These are phyloP conservation scores for Dendrocopos noguchii DNA, from an alignment of 2,113 vertebrate species.

Conservation along the genomic window DNA sequence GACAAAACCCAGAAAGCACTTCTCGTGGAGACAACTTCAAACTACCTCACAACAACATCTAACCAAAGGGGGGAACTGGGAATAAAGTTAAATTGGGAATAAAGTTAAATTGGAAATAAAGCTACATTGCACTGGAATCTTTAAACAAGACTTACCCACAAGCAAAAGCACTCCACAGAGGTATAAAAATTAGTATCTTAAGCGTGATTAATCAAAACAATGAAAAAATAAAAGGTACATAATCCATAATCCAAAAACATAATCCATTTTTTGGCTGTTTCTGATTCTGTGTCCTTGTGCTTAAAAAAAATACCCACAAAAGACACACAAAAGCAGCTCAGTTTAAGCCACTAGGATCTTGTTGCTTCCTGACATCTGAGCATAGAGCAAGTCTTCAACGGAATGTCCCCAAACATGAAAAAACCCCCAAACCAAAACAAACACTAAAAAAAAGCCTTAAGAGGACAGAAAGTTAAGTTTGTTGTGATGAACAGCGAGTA, in stretches of 20 bases:
- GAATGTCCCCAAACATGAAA: background rate
- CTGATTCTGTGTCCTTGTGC: background rate
- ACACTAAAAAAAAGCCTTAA: background rate
- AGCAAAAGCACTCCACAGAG: background rate
- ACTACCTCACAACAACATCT: background rate
- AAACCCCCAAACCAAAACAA: background rate
- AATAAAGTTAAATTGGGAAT: background rate
- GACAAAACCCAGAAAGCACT: background rate
- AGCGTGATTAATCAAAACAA: background rate
- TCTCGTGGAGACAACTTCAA: background rate
- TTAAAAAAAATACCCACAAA: background rate
- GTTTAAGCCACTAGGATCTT: background rate
- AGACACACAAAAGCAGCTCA: background rate
- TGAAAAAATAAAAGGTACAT: background rate
- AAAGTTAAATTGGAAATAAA: background rate
- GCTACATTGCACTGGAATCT: background rate
- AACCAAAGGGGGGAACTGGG: background rate
- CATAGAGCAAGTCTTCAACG: background rate
- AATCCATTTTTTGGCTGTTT: background rate
- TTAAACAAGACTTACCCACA: background rate
- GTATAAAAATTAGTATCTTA: background rate
- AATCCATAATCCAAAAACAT: too few relatives aligned
- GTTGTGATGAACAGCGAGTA: background rate
- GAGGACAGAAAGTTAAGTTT: background rate
- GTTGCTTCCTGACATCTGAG: background rate